phyloP scores from a whole-genome alignment of 2,113 vertebrate species.

The Channa maculata region DNA sequence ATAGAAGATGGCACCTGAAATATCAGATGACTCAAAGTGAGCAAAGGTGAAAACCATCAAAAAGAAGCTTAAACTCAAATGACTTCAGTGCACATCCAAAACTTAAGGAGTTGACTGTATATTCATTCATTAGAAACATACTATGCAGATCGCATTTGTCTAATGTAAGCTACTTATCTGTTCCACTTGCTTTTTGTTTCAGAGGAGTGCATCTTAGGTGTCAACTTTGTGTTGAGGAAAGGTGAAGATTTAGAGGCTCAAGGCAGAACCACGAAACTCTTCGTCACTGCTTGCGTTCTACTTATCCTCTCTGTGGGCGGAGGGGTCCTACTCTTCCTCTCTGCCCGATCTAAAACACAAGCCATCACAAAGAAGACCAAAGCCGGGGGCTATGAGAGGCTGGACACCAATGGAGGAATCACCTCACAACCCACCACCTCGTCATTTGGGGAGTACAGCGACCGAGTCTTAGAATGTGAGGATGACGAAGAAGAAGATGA shows the following conservation, averaged over 20 bases:
- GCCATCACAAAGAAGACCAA: slow-evolving; percentile 40
- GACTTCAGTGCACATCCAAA: too few species aligned
- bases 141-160: background rate
- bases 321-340: slow-evolving; percentile 83
- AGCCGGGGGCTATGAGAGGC: slow-evolving; percentile 84
- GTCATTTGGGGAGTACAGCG: slow-evolving; percentile 86
- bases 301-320: slow-evolving; percentile 81
- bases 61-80: too few species aligned
- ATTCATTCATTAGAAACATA: background rate
- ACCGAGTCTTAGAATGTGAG: slow-evolving; percentile 75
- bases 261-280: slow-evolving; percentile 64
- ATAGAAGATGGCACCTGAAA: too few species aligned
- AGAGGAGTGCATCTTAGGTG: slow-evolving; percentile 87
- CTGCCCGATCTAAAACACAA: slow-evolving; percentile 57
- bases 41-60: too few species aligned
- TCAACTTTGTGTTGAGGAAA: slow-evolving; percentile 60
- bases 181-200: slow-evolving; percentile 19
- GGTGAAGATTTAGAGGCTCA: slow-evolving; percentile 37
- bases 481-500: slow-evolving; percentile 84
- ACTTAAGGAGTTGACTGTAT: too few species aligned
- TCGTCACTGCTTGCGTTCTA: slow-evolving; percentile 75
- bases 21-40: too few species aligned
- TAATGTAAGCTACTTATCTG: slow-evolving; percentile 1
- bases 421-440: slow-evolving; percentile 52
- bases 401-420: slow-evolving; percentile 71